A percentile compares a stretch with the other conserved stretches of the same genome.
Evolutionary conservation across 2,888 invertebrate genomes (phyloP).

Genomic region (Eupithecia insigniata): DNA sequence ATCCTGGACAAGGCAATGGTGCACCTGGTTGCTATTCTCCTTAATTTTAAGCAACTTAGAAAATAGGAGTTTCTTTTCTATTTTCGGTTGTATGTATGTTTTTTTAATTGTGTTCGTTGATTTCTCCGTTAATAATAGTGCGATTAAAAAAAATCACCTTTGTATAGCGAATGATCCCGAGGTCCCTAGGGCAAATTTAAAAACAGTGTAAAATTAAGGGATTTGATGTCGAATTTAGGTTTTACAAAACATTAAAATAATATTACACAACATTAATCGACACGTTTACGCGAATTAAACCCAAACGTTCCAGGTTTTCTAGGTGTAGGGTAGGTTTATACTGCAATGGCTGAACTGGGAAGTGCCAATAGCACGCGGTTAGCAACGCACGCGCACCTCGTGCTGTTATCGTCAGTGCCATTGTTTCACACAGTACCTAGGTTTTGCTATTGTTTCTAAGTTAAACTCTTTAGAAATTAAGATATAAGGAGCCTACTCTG

Average conservation of each 20-base stretch:
- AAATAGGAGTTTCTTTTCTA: too few relatives aligned
- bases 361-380: slow-evolving; percentile 8
- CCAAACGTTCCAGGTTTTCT: neutral
- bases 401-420: slow-evolving; percentile 10
- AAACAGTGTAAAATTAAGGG: too few relatives aligned
- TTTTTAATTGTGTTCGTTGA: too few relatives aligned
- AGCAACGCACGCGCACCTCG: slow-evolving; percentile 6
- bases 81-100: too few relatives aligned
- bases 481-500: neutral
- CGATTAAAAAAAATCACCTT: too few relatives aligned
- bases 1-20: neutral
- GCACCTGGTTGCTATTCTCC: neutral
- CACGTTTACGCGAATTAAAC: neutral
- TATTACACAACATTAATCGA: neutral
- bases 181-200: too few relatives aligned
- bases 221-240: too few relatives aligned
- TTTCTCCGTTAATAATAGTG: too few relatives aligned
- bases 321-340: neutral
- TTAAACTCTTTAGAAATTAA: slow-evolving; percentile 1
- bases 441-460: neutral
- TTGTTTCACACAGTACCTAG: slow-evolving; percentile 1
- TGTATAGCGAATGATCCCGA: too few relatives aligned
- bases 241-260: too few relatives aligned
- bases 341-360: slow-evolving; percentile 7
- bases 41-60: neutral